A percentile compares a stretch with the other conserved stretches of the same genome.
These are phyloP conservation scores for Phacellophora camtschatica DNA, from an alignment of 30 jellyfish, hydroid and myxozoan genomes.

Conservation along the genomic window DNA sequence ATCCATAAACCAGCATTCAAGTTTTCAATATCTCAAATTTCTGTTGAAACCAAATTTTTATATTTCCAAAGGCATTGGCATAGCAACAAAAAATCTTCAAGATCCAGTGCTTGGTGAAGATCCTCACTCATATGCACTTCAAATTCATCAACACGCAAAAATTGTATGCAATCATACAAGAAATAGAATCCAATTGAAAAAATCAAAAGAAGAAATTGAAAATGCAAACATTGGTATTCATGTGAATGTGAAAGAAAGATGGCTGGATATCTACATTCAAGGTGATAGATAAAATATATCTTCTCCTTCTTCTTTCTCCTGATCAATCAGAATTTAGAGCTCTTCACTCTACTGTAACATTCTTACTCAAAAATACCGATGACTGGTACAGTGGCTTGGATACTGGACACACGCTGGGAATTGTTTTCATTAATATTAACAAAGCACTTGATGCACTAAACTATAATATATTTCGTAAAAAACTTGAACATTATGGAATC, in stretches of 20 bases:
- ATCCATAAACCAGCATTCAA: too few relatives aligned
- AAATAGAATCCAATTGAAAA: slow-evolving; percentile 47
- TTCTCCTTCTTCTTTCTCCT: too few relatives aligned
- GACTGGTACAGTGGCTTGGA: too few relatives aligned
- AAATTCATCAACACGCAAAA: slow-evolving; percentile 65
- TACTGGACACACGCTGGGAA: too few relatives aligned
- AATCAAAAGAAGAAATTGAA: slow-evolving; percentile 32
- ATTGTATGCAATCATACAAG: slow-evolving; percentile 27
- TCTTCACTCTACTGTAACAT: too few relatives aligned
- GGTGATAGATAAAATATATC: too few relatives aligned
- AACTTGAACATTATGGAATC: too few relatives aligned
- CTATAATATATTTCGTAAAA: too few relatives aligned
- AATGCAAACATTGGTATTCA: slow-evolving; percentile 25
- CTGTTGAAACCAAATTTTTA: neutral
- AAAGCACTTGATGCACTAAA: too few relatives aligned
- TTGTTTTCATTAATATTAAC: too few relatives aligned
- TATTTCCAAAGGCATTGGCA: slow-evolving; percentile 54
- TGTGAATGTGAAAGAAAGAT: slow-evolving; percentile 44
- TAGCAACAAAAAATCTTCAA: slow-evolving; percentile 28
- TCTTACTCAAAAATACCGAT: too few relatives aligned
- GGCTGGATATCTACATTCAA: slow-evolving; percentile 61
- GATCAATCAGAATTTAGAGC: too few relatives aligned
- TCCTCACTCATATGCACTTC: slow-evolving; percentile 55
- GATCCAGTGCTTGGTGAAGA: slow-evolving; percentile 87
- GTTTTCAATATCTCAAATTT: neutral